Base-by-base conservation (phyloP, 1,140 invertebrate genomes). In the Maconellicoccus hirsutus region DNA sequence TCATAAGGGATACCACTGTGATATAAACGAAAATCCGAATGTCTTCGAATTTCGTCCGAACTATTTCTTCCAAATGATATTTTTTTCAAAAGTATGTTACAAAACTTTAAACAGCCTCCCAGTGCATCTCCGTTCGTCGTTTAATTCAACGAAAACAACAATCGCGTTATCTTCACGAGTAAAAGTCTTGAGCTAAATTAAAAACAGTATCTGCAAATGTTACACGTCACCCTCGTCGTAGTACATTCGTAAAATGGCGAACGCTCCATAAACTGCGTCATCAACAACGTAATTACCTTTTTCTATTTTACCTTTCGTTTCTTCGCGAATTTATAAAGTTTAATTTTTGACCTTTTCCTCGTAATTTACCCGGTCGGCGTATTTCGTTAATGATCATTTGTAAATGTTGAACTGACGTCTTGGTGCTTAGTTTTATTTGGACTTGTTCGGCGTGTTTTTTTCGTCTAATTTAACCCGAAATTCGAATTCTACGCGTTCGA, bases 121-220 rank as follows among this genome's bases (percentile, higher is more conserved):
- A 3, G 29, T 12, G 29, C 3, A 3, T 3, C 29, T 33, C 29
- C 12, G 4, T 33, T 52, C 42, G 16, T 52, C 16, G 61, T 25
- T 23, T 66, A 66, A 66, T 66, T 66, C 25, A 66, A 66, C 19
- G 61, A 10, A 66, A 66, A 66, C 61, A 59, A 16, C 16, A 59
- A n/a, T 59, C 52, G 52, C n/a, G 16, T 59, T 59, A 59, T 59
- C 52, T 59, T 59, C n/a, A 66, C 16, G 25, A 66, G 25, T 66
- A 14, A 8, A 25, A 66, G 61, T 23, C 61, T 22, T 66, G n/a
- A 52, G 42, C 25, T 66, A 66, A 66, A 66, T 66, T 66, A 66
- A 66, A 66, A 66, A 26, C 61, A 66, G 19, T 66, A 66, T 25
- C 19, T 14, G 61, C 2, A 25, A 16, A 52, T 19, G 42, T 2